A percentile compares a stretch with the other conserved stretches of the same genome.
phyloP scores from a whole-genome alignment of 2,888 invertebrate genomes.

The Cantharis lateralis region DNA sequence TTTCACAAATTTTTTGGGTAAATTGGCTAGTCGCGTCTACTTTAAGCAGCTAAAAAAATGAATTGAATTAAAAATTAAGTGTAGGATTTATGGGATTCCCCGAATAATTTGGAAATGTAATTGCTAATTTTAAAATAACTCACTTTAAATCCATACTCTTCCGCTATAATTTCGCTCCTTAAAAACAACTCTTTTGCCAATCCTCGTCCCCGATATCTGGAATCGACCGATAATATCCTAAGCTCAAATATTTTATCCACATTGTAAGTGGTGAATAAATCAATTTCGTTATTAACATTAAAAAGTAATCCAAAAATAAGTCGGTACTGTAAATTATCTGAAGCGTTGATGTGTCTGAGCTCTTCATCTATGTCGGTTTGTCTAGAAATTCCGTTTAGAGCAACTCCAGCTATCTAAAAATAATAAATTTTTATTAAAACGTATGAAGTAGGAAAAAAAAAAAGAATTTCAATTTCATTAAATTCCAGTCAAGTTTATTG shows the following conservation, averaged over 20 bases:
- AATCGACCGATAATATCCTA: constrained; percentile 78
- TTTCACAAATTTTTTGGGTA: constrained; percentile 75
- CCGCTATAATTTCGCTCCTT: constrained; percentile 69
- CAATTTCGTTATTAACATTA: constrained; percentile 68
- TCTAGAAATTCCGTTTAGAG: constrained; percentile 75
- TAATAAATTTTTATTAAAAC: constrained; percentile 30
- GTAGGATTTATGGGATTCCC: no score
- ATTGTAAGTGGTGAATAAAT: constrained; percentile 69
- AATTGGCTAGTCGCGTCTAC: constrained; percentile 81
- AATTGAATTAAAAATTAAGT: background rate
- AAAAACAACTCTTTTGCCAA: constrained; percentile 74
- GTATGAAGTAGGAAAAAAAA: background rate
- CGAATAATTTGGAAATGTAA: no score
- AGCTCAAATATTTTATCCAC: constrained; percentile 78
- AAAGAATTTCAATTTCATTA: constrained; percentile 27
- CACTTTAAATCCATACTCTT: constrained; percentile 72
- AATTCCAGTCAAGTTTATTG: constrained; percentile 21
- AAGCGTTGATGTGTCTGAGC: constrained; percentile 68
- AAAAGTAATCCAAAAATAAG: constrained; percentile 79
- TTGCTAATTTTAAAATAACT: background rate
- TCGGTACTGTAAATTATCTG: constrained; percentile 73
- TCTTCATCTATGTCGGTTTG: constrained; percentile 74
- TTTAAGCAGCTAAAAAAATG: constrained; percentile 69
- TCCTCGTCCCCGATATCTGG: constrained; percentile 72
- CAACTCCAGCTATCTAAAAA: constrained; percentile 76